Evolutionary conservation across 2,888 invertebrate genomes (phyloP).

Genomic region (Oegoconia quadripuncta): DNA sequence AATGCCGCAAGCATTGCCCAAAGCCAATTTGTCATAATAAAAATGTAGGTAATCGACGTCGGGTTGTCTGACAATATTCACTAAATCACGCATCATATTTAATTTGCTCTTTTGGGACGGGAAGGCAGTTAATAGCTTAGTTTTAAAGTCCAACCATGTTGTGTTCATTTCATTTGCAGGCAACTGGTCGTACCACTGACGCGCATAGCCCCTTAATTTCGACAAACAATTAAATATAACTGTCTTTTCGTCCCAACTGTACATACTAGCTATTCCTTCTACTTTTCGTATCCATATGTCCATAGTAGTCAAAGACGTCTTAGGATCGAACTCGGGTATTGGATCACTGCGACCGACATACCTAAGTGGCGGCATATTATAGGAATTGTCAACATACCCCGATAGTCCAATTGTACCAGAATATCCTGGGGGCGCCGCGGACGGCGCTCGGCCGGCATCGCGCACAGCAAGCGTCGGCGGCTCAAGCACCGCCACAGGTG

Average conservation of each 20-base stretch:
- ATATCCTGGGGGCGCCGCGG: not conserved
- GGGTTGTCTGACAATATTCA: no score
- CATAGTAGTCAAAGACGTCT: not conserved
- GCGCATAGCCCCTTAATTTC: no score
- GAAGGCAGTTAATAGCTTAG: not conserved
- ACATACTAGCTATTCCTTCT: constrained; percentile 1
- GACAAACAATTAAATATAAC: constrained; percentile 1
- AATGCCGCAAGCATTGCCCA: constrained; percentile 4
- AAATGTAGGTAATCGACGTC: not conserved
- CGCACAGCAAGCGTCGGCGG: not conserved
- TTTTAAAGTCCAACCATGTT: constrained; percentile 1
- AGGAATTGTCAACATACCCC: not conserved
- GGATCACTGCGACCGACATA: constrained; percentile 4
- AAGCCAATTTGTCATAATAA: constrained; percentile 2
- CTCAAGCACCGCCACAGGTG: no score
- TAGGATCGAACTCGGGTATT: constrained; percentile 3
- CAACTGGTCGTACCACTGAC: not conserved
- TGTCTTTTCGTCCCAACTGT: constrained; percentile 3
- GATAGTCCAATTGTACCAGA: no score
- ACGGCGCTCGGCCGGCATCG: not conserved
- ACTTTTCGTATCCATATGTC: constrained; percentile 2
- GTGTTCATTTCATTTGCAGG: not conserved
- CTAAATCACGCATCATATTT: constrained; percentile 5
- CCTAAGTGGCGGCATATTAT: not conserved
- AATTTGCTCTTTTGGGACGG: constrained; percentile 1